Conservation (phyloP, 2,888 invertebrate species). For the Zhengitettix transpicula region DNA sequence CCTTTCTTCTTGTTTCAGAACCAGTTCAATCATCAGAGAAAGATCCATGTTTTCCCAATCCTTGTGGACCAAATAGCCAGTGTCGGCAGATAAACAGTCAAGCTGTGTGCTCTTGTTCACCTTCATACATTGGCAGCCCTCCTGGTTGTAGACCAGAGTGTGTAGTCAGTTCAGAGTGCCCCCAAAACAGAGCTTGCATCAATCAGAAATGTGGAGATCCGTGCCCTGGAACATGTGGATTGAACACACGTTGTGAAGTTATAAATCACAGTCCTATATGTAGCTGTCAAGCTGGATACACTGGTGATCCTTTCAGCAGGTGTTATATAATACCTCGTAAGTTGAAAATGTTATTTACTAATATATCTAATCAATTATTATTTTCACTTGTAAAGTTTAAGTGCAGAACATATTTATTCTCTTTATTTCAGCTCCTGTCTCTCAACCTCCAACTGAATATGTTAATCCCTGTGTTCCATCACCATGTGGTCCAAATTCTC, state of each 20-base stretch:
- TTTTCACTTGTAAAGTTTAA: neutral
- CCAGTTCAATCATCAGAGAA: neutral
- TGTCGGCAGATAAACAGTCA: constrained; percentile 26
- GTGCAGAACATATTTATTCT: neutral
- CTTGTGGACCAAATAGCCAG: constrained; percentile 27
- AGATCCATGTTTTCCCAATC: constrained; percentile 22
- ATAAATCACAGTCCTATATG: constrained; percentile 64
- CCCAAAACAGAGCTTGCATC: constrained; percentile 57
- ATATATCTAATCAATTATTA: neutral
- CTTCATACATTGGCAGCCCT: constrained; percentile 39
- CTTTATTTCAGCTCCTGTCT: constrained; percentile 6
- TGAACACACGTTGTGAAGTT: constrained; percentile 55
- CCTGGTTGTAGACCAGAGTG: constrained; percentile 29
- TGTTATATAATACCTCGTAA: constrained; percentile 36
- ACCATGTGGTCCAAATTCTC: constrained; percentile 55
- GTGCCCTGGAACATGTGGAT: constrained; percentile 60
- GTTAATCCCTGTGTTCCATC: constrained; percentile 34
- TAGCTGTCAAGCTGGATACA: constrained; percentile 54
- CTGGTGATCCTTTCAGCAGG: constrained; percentile 55
- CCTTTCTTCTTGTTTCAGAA: too few species aligned
- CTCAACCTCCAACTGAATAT: constrained; percentile 16
- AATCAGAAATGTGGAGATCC: constrained; percentile 64
- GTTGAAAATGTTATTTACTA: neutral
- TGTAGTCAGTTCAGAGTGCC: constrained; percentile 52
- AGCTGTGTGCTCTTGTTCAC: constrained; percentile 32